phyloP scores from a whole-genome alignment of 2,888 invertebrate genomes.

The Limenitis camilla region DNA sequence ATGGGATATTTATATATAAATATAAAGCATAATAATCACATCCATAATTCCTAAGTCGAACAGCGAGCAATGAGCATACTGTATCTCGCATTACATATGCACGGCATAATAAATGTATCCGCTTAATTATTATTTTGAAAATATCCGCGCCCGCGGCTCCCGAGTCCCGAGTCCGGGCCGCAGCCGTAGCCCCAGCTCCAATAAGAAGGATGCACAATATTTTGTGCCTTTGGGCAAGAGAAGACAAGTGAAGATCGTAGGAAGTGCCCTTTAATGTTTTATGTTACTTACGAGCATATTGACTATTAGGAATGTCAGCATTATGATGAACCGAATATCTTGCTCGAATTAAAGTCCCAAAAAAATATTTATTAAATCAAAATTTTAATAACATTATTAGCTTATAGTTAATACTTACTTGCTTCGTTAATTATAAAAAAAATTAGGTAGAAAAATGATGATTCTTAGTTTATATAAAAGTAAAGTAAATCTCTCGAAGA shows the following conservation, averaged over 20 bases:
- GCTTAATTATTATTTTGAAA: conserved; percentile 73
- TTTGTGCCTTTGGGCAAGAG: conserved; percentile 12
- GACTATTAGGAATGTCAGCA: no score
- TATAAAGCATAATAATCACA: neutral
- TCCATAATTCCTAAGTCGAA: neutral
- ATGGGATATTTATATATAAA: neutral
- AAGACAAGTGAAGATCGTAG: conserved; percentile 21
- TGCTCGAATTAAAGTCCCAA: no score
- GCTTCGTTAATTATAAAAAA: no score
- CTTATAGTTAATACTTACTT: no score
- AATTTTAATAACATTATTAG: no score
- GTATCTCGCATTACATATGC: conserved; percentile 57
- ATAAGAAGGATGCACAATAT: conserved; percentile 23
- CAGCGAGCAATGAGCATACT: conserved; percentile 17
- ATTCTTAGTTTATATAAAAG: no score
- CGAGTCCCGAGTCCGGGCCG: conserved; percentile 1
- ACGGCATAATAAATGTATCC: conserved; percentile 70
- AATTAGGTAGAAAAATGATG: no score
- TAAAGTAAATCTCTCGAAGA: no score
- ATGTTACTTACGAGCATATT: neutral
- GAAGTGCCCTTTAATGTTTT: conserved; percentile 15
- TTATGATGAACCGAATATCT: no score
- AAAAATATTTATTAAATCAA: no score
- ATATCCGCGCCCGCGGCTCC: conserved; percentile 65
- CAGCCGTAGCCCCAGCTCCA: conserved; percentile 16